phyloP scores from a whole-genome alignment of 2,113 vertebrate species.

The Gymnogyps californianus region DNA sequence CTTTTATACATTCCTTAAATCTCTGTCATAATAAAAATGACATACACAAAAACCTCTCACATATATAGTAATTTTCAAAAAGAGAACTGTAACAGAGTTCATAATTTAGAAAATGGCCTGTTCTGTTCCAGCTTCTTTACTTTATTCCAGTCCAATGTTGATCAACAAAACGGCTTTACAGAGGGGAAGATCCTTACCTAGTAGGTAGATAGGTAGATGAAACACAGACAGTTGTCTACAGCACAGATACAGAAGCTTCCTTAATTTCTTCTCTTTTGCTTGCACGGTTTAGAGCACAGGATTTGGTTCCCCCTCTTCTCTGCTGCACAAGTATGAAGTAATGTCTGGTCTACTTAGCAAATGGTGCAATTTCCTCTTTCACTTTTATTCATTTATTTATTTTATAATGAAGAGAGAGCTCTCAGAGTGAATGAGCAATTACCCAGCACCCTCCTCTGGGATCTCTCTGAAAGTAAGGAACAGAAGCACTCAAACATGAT shows the following conservation, averaged over 20 bases:
- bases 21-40: neutral
- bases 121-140: neutral
- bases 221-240: neutral
- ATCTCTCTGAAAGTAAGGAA: slow-evolving; percentile 20
- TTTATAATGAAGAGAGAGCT: slow-evolving; percentile 34
- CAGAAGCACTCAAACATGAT: slow-evolving; percentile 29
- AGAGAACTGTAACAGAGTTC: neutral
- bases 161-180: neutral
- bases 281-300: neutral
- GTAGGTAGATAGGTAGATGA: neutral
- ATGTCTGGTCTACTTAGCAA: neutral
- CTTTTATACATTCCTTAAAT: neutral
- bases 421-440: slow-evolving; percentile 49
- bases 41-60: neutral
- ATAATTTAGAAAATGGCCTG: neutral
- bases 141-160: neutral
- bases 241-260: neutral
- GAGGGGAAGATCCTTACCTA: neutral
- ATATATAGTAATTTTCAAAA: neutral
- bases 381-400: slow-evolving; percentile 55
- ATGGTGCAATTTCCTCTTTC: slow-evolving; percentile 24
- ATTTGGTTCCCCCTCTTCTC: neutral
- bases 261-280: neutral
- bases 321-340: neutral
- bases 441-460: slow-evolving; percentile 39